These are phyloP conservation scores for Poecilia gillii DNA, from an alignment of 2,797 vertebrate species.

Conservation along the genomic window DNA sequence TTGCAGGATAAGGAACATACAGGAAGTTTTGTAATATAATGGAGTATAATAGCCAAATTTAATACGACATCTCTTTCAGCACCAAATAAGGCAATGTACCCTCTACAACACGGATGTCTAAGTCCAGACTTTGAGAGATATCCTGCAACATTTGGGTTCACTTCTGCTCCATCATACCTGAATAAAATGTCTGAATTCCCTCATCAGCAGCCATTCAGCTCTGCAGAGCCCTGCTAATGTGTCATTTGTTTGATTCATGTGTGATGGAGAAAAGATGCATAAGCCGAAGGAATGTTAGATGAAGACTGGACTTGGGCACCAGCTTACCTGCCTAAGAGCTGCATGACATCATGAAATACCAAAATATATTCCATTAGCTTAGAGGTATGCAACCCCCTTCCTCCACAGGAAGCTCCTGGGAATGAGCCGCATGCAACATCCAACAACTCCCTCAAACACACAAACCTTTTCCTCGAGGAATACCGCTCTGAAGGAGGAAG, in stretches of 20 bases:
- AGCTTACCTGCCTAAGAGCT: no score
- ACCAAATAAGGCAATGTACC: neutral
- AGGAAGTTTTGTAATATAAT: neutral
- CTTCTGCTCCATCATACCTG: neutral
- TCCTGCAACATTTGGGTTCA: neutral
- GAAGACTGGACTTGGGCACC: neutral
- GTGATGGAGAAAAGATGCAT: neutral
- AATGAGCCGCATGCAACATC: neutral
- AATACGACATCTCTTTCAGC: neutral
- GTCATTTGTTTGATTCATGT: neutral
- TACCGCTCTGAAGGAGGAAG: neutral
- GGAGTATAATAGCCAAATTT: neutral
- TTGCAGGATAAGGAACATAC: neutral
- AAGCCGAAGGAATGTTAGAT: neutral
- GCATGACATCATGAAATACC: neutral
- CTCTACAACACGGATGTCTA: neutral
- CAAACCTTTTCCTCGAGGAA: neutral
- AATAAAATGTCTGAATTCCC: neutral
- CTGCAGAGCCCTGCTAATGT: neutral
- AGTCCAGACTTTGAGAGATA: neutral
- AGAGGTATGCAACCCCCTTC: neutral
- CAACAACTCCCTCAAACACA: neutral
- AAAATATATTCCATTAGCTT: neutral
- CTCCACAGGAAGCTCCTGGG: neutral
- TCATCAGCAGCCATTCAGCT: neutral